Conservation (phyloP, 1,140 invertebrate genomes). For the Procambarus virginalis region DNA sequence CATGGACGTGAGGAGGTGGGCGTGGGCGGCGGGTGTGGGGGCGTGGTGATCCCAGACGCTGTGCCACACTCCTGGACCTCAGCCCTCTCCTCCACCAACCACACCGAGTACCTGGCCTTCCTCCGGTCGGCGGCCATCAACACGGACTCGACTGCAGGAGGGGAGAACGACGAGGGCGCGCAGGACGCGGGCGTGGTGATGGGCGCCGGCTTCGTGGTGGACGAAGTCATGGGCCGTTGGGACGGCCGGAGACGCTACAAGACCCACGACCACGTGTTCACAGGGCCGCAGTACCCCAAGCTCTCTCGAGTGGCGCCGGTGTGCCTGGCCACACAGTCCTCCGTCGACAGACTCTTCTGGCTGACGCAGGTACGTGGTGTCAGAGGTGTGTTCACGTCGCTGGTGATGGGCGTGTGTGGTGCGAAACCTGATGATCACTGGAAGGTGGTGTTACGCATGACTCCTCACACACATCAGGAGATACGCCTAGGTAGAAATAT, state of each 20-base stretch:
- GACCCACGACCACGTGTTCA: slow-evolving; percentile 83
- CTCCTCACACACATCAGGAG: no score
- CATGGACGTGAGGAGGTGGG: slow-evolving; percentile 42
- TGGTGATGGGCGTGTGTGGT: no score
- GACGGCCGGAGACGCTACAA: slow-evolving; percentile 82
- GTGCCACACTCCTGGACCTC: slow-evolving; percentile 31
- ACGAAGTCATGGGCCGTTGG: slow-evolving; percentile 82
- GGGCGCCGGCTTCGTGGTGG: slow-evolving; percentile 73
- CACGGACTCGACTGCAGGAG: background rate
- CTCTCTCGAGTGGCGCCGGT: slow-evolving; percentile 76
- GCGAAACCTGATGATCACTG: no score
- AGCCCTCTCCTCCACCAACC: slow-evolving; percentile 43
- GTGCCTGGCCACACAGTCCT: slow-evolving; percentile 88
- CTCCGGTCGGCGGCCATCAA: slow-evolving; percentile 40
- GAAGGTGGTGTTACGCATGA: no score
- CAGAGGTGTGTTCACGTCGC: background rate
- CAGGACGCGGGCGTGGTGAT: slow-evolving; percentile 13
- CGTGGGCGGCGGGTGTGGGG: background rate
- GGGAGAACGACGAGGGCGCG: background rate
- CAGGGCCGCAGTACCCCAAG: slow-evolving; percentile 75
- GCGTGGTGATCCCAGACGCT: background rate
- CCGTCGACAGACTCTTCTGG: slow-evolving; percentile 85
- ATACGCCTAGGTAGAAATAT: no score
- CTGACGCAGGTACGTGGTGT: slow-evolving; percentile 75
- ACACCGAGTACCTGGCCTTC: slow-evolving; percentile 65